Conservation (phyloP, 2,113 vertebrate genomes). For the Mesitornis unicolor region DNA sequence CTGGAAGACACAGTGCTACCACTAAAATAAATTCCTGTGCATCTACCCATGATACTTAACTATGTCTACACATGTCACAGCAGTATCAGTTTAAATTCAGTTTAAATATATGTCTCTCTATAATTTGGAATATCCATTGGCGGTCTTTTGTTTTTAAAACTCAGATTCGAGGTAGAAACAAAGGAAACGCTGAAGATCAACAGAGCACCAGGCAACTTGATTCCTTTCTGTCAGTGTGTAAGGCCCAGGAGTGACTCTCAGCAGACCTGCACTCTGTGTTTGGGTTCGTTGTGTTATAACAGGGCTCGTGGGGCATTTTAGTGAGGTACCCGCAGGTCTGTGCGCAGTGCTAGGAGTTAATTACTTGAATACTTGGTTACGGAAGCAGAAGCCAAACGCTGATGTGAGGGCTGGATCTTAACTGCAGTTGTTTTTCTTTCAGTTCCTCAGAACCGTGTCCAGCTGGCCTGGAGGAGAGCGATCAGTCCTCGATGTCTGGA, state of each 20-base stretch:
- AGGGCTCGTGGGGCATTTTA: background rate
- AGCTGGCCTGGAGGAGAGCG: conserved; percentile 86
- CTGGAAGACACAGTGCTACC: background rate
- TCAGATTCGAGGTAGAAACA: background rate
- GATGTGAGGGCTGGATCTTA: background rate
- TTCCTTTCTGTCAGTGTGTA: background rate
- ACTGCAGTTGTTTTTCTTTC: conserved; percentile 1
- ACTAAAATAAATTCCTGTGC: background rate
- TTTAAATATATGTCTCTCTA: background rate
- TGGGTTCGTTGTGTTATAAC: rapidly evolving
- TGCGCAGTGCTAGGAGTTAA: background rate
- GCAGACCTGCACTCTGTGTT: background rate
- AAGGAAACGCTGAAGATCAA: background rate
- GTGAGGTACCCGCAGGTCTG: background rate
- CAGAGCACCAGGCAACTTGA: background rate
- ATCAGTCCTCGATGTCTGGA: conserved; percentile 81
- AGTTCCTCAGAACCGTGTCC: conserved; percentile 82
- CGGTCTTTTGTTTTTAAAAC: background rate
- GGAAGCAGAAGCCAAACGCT: background rate
- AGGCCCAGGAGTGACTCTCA: background rate
- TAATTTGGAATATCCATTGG: background rate
- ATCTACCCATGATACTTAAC: background rate
- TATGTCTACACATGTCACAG: background rate
- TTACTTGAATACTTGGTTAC: background rate
- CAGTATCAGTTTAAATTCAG: background rate